These are phyloP conservation scores for Lamellibrachia columna DNA, from an alignment of 2,888 invertebrate genomes.

Conservation along the genomic window DNA sequence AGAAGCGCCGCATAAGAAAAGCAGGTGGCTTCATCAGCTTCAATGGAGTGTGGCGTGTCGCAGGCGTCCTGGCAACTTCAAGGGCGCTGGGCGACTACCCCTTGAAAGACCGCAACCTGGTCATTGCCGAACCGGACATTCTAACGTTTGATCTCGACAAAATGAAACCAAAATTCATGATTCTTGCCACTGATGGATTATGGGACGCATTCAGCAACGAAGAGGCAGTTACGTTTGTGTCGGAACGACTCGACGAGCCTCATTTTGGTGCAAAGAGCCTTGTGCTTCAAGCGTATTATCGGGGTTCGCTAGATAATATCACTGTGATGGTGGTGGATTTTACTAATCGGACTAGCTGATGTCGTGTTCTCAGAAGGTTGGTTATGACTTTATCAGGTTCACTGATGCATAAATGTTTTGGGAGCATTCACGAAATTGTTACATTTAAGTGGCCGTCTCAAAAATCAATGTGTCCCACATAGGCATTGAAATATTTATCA, in stretches of 20 bases:
- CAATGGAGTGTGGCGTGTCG: slow-evolving; percentile 95
- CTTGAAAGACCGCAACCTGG: slow-evolving; percentile 87
- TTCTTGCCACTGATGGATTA: slow-evolving; percentile 93
- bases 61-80: slow-evolving; percentile 92
- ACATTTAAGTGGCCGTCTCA: background rate
- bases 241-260: slow-evolving; percentile 84
- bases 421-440: background rate
- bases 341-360: slow-evolving; percentile 24
- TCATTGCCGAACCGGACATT: slow-evolving; percentile 95
- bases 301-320: slow-evolving; percentile 94
- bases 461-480: background rate
- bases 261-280: slow-evolving; percentile 92
- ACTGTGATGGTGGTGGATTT: slow-evolving; percentile 82
- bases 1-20: slow-evolving; percentile 89
- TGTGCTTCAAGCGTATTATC: slow-evolving; percentile 87
- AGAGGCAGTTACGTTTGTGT: slow-evolving; percentile 89
- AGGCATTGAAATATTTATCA: too few species aligned
- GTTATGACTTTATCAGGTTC: background rate
- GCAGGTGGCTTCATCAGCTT: slow-evolving; percentile 95
- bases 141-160: slow-evolving; percentile 82
- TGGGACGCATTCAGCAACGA: slow-evolving; percentile 97
- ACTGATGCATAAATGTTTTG: background rate
- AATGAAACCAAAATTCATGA: slow-evolving; percentile 81
- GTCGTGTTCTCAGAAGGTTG: background rate
- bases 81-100: slow-evolving; percentile 93